Evolutionary conservation across 2,888 invertebrate genomes (phyloP).

Genomic region (Slavum lentiscoides): DNA sequence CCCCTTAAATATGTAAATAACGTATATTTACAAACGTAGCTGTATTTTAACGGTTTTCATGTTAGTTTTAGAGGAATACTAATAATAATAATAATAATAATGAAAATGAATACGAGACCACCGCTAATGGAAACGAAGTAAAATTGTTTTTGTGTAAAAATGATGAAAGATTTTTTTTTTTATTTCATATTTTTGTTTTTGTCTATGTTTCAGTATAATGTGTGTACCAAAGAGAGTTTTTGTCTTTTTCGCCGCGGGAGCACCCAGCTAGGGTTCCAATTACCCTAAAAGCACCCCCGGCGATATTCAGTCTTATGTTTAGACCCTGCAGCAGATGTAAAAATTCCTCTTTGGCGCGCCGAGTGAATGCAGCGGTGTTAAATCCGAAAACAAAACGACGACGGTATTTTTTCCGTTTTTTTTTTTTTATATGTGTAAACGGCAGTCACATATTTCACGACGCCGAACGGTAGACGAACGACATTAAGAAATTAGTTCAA

Average conservation of each 20-base stretch:
- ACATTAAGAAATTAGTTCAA: no score
- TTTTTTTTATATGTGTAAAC: no score
- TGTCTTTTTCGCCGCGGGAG: conserved; percentile 36
- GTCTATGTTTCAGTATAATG: not conserved
- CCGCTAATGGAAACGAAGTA: conserved; percentile 39
- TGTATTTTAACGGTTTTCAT: no score
- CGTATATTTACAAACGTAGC: no score
- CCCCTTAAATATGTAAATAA: no score
- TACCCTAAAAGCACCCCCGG: conserved; percentile 50
- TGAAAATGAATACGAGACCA: conserved; percentile 5
- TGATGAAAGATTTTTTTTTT: conserved; percentile 36
- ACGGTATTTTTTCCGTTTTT: not conserved
- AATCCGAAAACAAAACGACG: conserved; percentile 31
- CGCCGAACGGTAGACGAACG: no score
- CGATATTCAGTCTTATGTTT: conserved; percentile 27
- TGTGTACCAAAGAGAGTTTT: conserved; percentile 10
- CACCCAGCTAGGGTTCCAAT: conserved; percentile 34
- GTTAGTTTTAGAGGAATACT: no score
- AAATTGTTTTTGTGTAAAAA: conserved; percentile 43
- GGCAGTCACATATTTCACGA: no score
- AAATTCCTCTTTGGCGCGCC: conserved; percentile 14
- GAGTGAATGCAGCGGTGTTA: not conserved
- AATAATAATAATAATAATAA: not conserved
- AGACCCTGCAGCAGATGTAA: conserved; percentile 16
- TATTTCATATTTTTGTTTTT: not conserved